phyloP scores from a whole-genome alignment of 2,888 invertebrate genomes.

The Phlogophora meticulosa region DNA sequence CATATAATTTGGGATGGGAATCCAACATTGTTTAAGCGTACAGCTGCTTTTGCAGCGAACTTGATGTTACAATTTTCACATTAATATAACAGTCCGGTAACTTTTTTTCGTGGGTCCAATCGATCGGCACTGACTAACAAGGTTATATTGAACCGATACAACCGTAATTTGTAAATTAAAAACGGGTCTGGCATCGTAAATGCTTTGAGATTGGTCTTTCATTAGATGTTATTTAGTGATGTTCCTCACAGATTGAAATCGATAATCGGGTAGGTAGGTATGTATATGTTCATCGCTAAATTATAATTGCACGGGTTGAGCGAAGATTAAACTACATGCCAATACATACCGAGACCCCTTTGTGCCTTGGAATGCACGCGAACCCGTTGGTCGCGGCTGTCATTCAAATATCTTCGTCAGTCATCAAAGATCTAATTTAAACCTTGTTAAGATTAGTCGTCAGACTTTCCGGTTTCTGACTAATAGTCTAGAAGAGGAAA shows the following conservation, averaged over 20 bases:
- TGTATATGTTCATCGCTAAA: background rate
- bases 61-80: slow-evolving; percentile 86
- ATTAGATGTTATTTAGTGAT: slow-evolving; percentile 80
- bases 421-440: too few relatives aligned
- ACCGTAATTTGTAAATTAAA: slow-evolving; percentile 86
- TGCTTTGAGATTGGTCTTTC: slow-evolving; percentile 83
- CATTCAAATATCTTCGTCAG: too few relatives aligned
- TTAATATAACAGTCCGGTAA: slow-evolving; percentile 82
- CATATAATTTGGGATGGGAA: slow-evolving; percentile 84
- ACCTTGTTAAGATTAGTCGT: too few relatives aligned
- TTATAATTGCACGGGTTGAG: background rate
- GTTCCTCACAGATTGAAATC: slow-evolving; percentile 43
- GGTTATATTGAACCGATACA: slow-evolving; percentile 76
- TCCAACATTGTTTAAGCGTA: slow-evolving; percentile 78
- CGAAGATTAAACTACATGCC: too few relatives aligned
- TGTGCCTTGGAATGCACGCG: too few relatives aligned
- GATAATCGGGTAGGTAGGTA: slow-evolving; percentile 46
- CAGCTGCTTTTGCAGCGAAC: slow-evolving; percentile 75
- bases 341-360: too few relatives aligned
- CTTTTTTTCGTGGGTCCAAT: slow-evolving; percentile 75
- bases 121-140: slow-evolving; percentile 75
- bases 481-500: too few relatives aligned
- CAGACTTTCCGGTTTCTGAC: too few relatives aligned
- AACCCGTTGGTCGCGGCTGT: too few relatives aligned
- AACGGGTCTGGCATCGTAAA: slow-evolving; percentile 72